Base-by-base conservation (phyloP, 2,797 vertebrate species). In the Podarcis siculus region DNA sequence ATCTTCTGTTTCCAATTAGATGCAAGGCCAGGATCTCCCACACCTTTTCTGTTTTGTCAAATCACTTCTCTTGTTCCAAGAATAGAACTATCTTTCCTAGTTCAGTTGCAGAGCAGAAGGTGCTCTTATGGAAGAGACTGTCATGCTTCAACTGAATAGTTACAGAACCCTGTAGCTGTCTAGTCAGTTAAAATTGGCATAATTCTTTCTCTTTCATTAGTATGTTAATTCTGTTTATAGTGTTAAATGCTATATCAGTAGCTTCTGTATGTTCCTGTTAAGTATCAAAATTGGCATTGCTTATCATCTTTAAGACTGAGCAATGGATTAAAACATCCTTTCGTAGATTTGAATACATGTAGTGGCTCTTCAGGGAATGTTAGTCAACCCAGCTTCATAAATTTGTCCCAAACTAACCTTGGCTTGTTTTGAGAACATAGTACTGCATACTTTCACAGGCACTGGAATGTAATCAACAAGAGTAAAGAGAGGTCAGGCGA, bases 371-470 rank as follows among this genome's bases (percentile, higher is more conserved):
- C 27, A 15, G 30, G 27, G 15, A 83, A 21, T 83, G 66, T n/a
- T 32, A n/a, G 35, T 86, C 78, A 86, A 55, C 73, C 61, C 42
- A 86, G 32, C 83, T 71, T 90, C 84, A 58, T 0, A 0, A 85
- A 89, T 90, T 86, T 69, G 49, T 88, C 92, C 86, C 0, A 17
- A 79, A 84, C 90, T 91, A 91, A 23, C 0, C 89, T 93, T 94
- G 86, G 64, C 84, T 85, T 94, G 82, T 94, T 67, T 77, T 84
- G 39, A 85, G 87, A 88, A 79, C 19, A 91, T 87, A 75, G 61
- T 75, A 58, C 71, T 90, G 77, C 58, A 61, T 93, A 64, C 94
- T 94, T 95, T 93, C 87, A 1, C 87, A 93, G 89, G 87, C 83
- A 85, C 64, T 89, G 78, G 91, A 94, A 82, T 89, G 78, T 81